Base-by-base conservation (phyloP, 2,797 vertebrate genomes). In the Silurus aristotelis region DNA sequence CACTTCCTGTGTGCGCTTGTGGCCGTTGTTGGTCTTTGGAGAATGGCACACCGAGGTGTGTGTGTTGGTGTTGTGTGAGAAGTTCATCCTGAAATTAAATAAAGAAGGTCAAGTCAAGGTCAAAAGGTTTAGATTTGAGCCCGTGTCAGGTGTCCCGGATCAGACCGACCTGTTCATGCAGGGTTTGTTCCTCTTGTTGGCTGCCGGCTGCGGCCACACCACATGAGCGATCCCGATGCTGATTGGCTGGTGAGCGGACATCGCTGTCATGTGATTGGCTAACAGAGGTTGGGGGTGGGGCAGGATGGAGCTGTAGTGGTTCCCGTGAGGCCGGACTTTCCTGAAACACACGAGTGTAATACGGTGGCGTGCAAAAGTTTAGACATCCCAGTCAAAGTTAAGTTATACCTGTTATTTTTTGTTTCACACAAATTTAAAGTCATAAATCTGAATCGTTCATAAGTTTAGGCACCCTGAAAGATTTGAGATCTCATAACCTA, bases 151-250 rank as follows among this genome's bases (percentile, higher is more conserved):
- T 2, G 1, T 19, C 7, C 2, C 3, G n/a, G 5, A 7, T 73
- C 68, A 14, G 12, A 91, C 93, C 60, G 84, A 99, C 98, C 98
- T 99, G 96, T 97, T 99, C 87, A 94, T 94, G 93, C 96, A 97
- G 83, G 95, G 94, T 93, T 96, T 98, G 89, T 96, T 96, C 93
- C 97, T 96, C 93, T 98, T 99, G 91, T 96, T 96, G 90, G 96
- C 93, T 88, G 97, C 94, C 88, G 95, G 97, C 92, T 99, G 98
- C 81, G 98, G 97, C 98, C 98, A 99, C 90, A 99, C 96, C 82
- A 99, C 97, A 61, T 98, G 98, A 93, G 98, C 97, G 89, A 99
- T 98, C 92, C 98, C 98, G 94, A 99, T 96, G 85, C 96, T 99
- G 92, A 99, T 96, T 86, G 98, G 98, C 93, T 99, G 98, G 90